Percentiles rank a stretch among this genome's conserved stretches.
Conservation (phyloP, 1,140 invertebrate genomes). For the Bombus fervidus region DNA sequence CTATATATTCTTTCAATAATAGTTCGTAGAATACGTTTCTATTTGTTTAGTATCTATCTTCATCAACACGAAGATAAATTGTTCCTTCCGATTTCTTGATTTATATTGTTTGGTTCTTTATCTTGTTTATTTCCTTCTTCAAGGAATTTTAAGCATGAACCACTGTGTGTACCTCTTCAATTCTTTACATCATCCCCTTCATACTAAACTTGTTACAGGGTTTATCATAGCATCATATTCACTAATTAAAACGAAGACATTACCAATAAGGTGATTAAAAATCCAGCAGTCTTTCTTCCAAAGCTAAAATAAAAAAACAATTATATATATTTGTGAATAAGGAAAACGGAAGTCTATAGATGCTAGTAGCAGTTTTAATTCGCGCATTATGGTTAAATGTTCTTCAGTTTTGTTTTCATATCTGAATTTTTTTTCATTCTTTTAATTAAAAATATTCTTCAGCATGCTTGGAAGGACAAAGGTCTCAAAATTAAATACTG, state of each 20-base stretch:
- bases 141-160: conserved; percentile 7
- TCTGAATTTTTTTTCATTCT: not conserved
- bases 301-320: conserved; percentile 62
- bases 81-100: not conserved
- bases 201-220: conserved; percentile 27
- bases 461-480: not conserved
- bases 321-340: conserved; percentile 15
- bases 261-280: conserved; percentile 44
- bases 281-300: conserved; percentile 51
- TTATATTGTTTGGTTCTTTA: conserved; percentile 18
- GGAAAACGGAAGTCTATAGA: not conserved
- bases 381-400: not conserved
- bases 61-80: conserved; percentile 7
- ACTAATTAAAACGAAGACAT: conserved; percentile 47
- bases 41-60: not conserved
- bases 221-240: conserved; percentile 8
- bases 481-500: not conserved
- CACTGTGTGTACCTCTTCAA: conserved; percentile 7
- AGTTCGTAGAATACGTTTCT: not conserved
- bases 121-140: conserved; percentile 10
- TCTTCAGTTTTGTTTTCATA: not conserved
- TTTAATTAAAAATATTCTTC: conserved; percentile 2
- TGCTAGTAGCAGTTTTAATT: not conserved
- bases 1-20: not conserved
- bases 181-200: conserved; percentile 9